Conservation (phyloP, 2,113 vertebrate genomes). For the Chaenocephalus aceratus region DNA sequence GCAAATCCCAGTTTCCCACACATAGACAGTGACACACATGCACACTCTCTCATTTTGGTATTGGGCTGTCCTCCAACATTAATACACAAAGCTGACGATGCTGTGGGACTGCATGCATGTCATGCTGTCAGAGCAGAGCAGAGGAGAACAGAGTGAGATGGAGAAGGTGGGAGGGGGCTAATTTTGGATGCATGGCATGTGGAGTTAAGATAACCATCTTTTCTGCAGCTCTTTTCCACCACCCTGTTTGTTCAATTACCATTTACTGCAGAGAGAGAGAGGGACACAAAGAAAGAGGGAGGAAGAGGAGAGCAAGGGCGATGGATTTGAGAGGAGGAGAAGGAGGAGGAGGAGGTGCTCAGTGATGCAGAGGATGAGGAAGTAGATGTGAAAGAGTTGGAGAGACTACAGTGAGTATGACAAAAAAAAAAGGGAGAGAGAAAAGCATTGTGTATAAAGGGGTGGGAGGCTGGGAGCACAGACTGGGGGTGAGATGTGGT, state of each 20-base stretch:
- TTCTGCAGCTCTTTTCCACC: slow-evolving; percentile 75
- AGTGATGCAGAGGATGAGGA: slow-evolving; percentile 71
- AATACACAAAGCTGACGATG: slow-evolving; percentile 43
- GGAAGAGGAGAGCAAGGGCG: slow-evolving; percentile 28
- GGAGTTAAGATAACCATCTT: slow-evolving; percentile 80
- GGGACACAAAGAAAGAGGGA: slow-evolving; percentile 1
- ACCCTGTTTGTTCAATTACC: slow-evolving; percentile 81
- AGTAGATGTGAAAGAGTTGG: slow-evolving; percentile 59
- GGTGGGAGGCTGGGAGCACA: slow-evolving; percentile 18
- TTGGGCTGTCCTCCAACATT: slow-evolving; percentile 56
- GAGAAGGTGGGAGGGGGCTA: slow-evolving; percentile 32
- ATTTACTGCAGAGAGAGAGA: slow-evolving; percentile 78
- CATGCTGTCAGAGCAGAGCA: slow-evolving; percentile 58
- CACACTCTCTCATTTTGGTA: slow-evolving; percentile 6
- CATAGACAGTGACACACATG: neutral
- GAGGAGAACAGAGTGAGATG: slow-evolving; percentile 1
- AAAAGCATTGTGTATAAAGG: slow-evolving; percentile 34
- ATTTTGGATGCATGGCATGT: slow-evolving; percentile 81
- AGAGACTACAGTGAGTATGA: slow-evolving; percentile 23
- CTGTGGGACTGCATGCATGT: slow-evolving; percentile 45
- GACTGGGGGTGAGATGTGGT: slow-evolving; percentile 48
- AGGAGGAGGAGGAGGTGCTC: slow-evolving; percentile 42
- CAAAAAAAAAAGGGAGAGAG: slow-evolving; percentile 16
- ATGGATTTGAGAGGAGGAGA: slow-evolving; percentile 26
- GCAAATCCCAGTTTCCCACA: slow-evolving; percentile 40